These are phyloP conservation scores for Lasioglossum villosulum DNA, from an alignment of 2,888 invertebrate species.

Conservation along the genomic window DNA sequence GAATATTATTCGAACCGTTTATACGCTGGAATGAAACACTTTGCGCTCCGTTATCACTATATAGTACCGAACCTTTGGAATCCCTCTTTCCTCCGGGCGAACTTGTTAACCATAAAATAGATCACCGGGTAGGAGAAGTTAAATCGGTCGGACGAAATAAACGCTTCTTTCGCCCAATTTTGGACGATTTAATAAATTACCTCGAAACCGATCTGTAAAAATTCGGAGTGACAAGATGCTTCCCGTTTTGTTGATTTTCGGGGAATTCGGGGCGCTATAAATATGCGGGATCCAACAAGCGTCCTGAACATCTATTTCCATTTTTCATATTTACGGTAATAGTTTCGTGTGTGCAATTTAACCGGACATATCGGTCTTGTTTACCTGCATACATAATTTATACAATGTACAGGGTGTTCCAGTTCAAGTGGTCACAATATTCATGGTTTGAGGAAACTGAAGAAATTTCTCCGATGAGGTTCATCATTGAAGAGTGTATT, in stretches of 20 bases:
- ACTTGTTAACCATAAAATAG: neutral
- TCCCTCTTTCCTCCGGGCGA: neutral
- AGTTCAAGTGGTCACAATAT: no score
- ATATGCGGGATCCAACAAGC: no score
- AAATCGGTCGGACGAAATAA: neutral
- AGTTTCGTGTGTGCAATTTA: no score
- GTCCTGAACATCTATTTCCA: no score
- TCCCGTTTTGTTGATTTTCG: neutral
- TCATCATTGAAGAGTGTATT: no score
- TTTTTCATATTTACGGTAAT: no score
- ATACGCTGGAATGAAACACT: neutral
- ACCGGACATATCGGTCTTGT: no score
- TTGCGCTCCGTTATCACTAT: neutral
- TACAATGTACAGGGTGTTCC: no score
- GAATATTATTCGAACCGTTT: neutral
- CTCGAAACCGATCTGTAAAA: neutral
- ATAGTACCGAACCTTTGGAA: neutral
- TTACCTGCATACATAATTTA: no score
- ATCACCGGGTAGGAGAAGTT: neutral
- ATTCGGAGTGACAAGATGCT: neutral
- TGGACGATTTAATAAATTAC: neutral
- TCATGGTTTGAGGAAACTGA: no score
- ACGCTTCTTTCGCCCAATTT: no score
- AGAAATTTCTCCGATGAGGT: no score
- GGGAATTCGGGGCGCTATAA: neutral